Base-by-base conservation (phyloP, 2,888 invertebrate species). In the Oscheius sp. region DNA sequence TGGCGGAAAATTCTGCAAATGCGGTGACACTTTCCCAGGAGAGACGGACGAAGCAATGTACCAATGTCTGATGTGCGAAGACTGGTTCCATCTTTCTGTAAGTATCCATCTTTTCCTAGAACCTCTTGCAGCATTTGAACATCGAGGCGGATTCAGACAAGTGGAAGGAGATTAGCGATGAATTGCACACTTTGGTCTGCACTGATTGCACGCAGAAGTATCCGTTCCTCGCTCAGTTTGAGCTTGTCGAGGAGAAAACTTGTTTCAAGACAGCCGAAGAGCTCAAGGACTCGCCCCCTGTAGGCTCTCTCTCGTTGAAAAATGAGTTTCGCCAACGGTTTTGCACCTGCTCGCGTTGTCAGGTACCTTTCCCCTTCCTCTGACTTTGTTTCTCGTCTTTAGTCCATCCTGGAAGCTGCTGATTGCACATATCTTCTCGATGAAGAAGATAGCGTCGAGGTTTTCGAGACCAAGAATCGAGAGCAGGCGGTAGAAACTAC, bases 51-150 rank as follows among this genome's bases (percentile, higher is more conserved):
- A 89, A 70, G 81, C 62, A 2, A 98, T 98, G 97, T 93, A 96
- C 65, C 98, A 99, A 89, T 99, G 99, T 89, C 92, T 94, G 59
- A 91, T 96, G 71, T 99, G 99, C 90, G 99, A 99, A 90, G 98
- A 99, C 90, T 99, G 99, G 99, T 95, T 93, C 86, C 99, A 99
- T 91, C 92, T 93, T 37, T 90, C 92, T 90, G 93, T 93, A 89
- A 82, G 37, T 62, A 32, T 32, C 35, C 42, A 5, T 13, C 29
- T 11, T 50, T 21, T 35, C 33, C 10, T 35, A 33, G 2, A 9
- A 33, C 29, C n/a, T 2, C 50, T 71, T 71, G 11, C 21, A 72
- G 72, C 72, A 72, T n/a, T 21, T 35, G 10, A 35, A 37, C 10
- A 37, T 53, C 4, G 62, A 72, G 1, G 9, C 7, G 9, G 13